Conservation (phyloP, 1,140 invertebrate genomes). For the Akabosia matsudoensis region DNA sequence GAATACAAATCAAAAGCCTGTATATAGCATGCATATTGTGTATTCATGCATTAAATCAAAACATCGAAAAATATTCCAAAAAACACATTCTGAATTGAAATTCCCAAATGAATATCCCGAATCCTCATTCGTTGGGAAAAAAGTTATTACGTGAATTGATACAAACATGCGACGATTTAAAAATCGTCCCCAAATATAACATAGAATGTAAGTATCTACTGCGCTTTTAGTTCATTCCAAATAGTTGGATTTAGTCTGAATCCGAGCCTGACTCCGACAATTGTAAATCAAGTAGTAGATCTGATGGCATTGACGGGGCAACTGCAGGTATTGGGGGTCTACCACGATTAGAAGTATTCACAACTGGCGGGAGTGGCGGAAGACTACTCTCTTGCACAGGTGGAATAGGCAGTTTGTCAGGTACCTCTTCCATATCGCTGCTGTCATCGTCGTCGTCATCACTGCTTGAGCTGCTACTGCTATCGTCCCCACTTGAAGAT, state of each 20-base stretch:
- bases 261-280: constrained; percentile 72
- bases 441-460: constrained; percentile 52
- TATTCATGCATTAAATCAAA: too few species aligned
- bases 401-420: not conserved
- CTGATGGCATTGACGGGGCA: constrained; percentile 33
- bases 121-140: too few species aligned
- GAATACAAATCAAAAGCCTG: too few species aligned
- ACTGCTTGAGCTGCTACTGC: constrained; percentile 52
- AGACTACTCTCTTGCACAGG: constrained; percentile 1
- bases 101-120: too few species aligned
- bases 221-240: too few species aligned
- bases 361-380: not conserved
- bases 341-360: not conserved
- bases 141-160: too few species aligned
- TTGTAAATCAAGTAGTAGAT: constrained; percentile 67
- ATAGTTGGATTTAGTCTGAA: constrained; percentile 54
- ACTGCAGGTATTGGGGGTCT: constrained; percentile 23
- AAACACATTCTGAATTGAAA: too few species aligned
- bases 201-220: not conserved
- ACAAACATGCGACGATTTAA: not conserved
- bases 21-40: too few species aligned
- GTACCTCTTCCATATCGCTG: constrained; percentile 43
- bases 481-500: constrained; percentile 48
- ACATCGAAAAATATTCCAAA: too few species aligned
- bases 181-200: not conserved